Evolutionary conservation across 2,888 invertebrate genomes (phyloP).

Genomic region (Stenchaetothrips biformis): DNA sequence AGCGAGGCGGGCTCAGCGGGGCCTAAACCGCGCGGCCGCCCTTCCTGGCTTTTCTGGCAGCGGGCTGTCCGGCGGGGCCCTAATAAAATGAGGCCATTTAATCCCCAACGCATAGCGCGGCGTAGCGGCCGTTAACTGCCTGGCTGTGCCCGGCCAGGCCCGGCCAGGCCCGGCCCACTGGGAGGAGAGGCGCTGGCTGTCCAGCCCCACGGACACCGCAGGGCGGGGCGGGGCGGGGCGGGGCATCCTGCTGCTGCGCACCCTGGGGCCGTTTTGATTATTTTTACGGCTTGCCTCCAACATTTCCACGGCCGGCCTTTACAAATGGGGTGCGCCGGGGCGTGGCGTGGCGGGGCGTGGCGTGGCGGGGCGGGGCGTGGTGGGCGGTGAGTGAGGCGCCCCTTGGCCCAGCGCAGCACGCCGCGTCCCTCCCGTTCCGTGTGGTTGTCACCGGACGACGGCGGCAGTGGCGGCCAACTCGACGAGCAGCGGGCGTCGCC

Average conservation of each 20-base stretch:
- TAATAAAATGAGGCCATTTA: constrained; percentile 24
- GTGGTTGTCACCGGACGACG: background rate
- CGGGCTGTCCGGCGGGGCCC: background rate
- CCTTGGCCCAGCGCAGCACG: background rate
- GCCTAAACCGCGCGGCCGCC: too few relatives aligned
- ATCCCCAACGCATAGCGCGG: constrained; percentile 5
- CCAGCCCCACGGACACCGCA: background rate
- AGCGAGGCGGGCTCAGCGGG: too few relatives aligned
- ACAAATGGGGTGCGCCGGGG: background rate
- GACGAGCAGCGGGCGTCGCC: too few relatives aligned
- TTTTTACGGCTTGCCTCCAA: constrained; percentile 9
- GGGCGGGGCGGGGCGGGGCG: background rate
- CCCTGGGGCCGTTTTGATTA: constrained; percentile 6
- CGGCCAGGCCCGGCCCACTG: background rate
- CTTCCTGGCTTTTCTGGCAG: too few relatives aligned
- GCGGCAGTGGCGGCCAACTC: too few relatives aligned
- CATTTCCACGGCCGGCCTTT: background rate
- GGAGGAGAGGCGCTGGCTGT: too few relatives aligned
- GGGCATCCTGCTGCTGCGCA: background rate
- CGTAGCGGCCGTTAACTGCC: constrained; percentile 15
- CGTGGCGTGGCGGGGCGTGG: background rate
- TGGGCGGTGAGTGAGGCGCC: background rate
- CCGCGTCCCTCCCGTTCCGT: background rate
- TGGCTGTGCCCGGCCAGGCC: background rate
- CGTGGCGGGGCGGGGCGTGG: background rate